phyloP scores from a whole-genome alignment of 2,113 vertebrate species.

The Atlantisia rogersi region DNA sequence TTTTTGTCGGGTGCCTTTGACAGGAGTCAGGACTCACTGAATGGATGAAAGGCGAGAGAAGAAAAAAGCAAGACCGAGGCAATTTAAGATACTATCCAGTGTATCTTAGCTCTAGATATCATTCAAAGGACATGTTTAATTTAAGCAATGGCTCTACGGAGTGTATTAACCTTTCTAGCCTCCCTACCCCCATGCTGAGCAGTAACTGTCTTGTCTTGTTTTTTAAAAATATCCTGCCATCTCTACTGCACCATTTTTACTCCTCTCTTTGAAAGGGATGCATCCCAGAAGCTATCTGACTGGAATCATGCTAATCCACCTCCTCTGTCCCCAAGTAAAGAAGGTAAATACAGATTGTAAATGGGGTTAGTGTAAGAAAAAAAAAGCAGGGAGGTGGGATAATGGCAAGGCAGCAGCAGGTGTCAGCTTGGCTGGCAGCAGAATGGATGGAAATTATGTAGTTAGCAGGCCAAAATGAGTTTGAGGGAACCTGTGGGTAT shows the following conservation, averaged over 20 bases:
- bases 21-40: neutral
- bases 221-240: slow-evolving; percentile 23
- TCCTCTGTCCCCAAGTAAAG: neutral
- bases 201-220: slow-evolving; percentile 23
- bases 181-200: slow-evolving; percentile 1
- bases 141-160: slow-evolving; percentile 52
- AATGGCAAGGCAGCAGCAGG: neutral
- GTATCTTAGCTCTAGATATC: slow-evolving; percentile 23
- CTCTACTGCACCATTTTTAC: neutral
- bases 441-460: neutral
- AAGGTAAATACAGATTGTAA: neutral
- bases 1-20: slow-evolving; percentile 26
- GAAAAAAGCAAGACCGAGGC: neutral
- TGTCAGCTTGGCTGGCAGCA: neutral
- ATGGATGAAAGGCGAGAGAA: neutral
- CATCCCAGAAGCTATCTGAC: neutral
- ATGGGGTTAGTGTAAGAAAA: neutral
- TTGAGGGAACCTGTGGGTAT: neutral
- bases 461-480: neutral
- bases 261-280: neutral
- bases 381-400: neutral
- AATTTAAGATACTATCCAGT: slow-evolving; percentile 35
- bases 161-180: slow-evolving; percentile 27
- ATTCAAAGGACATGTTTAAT: slow-evolving; percentile 67
- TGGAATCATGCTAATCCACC: neutral